Evolutionary conservation across 2,888 invertebrate genomes (phyloP), one percentile per base, ranked within the genome.

Genomic region (Metalampra italica): DNA sequence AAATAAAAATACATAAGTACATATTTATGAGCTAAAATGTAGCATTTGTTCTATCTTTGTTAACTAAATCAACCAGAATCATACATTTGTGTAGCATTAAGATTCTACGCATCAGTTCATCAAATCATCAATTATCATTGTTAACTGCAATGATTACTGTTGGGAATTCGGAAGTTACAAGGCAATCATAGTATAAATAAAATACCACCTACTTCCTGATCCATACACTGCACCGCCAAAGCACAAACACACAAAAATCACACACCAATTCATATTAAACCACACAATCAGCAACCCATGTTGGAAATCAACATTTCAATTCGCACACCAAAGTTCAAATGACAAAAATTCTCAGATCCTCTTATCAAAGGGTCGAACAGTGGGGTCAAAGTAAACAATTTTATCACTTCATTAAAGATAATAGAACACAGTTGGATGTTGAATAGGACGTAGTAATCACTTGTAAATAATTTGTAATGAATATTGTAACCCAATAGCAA

Each of bases 341-440:
- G 82, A 83, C 70, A 62, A 66, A 68, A 75, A 68, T 64, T 68
- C 65, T 57, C 57, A 64, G 62, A 58, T 60, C 60, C 56, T 51
- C 32, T 66, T 80, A 83, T 80, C 78, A 52, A 49, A 50, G 69
- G 81, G 75, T 80, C 78, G 64, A 59, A 36, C 36, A 57, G 70
- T 53, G 66, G 75, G 86, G 82, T 85, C 82, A 78, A 65, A 71
- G 79, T 82, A 77, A 82, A 82, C 69, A 78, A 59, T 74, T 71
- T 80, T 84, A 85, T 82, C 83, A 54, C 56, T 59, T 66, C 68
- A 71, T 81, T 85, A 84, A 58, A 54, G 43, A 60, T 57, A 66
- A 71, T 62, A 57, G 66, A 60, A 60, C 60, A 56, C 32, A 40
- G 45, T 40, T n/a, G 40, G 47, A 50, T 52, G 50, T 68, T 65